Conservation (phyloP, 2,888 invertebrate genomes). For the Lysandra coridon region DNA sequence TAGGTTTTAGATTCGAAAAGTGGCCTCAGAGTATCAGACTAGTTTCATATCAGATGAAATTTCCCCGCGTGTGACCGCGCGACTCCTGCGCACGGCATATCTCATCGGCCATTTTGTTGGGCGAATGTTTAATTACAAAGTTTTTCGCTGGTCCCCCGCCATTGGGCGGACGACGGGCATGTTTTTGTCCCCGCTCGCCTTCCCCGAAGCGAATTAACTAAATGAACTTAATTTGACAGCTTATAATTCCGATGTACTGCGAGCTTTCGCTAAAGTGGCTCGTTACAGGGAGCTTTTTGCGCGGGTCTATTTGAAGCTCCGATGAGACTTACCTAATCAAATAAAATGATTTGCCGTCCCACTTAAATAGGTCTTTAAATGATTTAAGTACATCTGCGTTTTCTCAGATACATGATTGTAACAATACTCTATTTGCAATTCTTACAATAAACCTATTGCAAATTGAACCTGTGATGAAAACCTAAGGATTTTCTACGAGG, state of each 20-base stretch:
- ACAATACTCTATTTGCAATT: neutral
- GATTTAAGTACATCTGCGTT: neutral
- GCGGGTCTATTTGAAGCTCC: slow-evolving; percentile 13
- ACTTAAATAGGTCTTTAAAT: neutral
- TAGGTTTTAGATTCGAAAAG: neutral
- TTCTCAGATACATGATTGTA: neutral
- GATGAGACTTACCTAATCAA: neutral
- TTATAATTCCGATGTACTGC: slow-evolving; percentile 46
- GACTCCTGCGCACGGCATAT: slow-evolving; percentile 32
- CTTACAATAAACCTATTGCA: neutral
- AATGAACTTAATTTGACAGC: slow-evolving; percentile 52
- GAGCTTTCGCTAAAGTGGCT: slow-evolving; percentile 28
- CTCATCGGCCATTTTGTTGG: slow-evolving; percentile 46
- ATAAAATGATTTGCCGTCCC: neutral
- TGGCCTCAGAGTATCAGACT: too few species aligned
- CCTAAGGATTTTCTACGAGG: slow-evolving; percentile 44
- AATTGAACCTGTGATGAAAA: slow-evolving; percentile 30
- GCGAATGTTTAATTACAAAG: slow-evolving; percentile 51
- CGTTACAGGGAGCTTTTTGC: slow-evolving; percentile 11
- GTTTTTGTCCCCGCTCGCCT: slow-evolving; percentile 43
- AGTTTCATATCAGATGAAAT: too few species aligned
- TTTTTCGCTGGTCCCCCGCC: slow-evolving; percentile 44
- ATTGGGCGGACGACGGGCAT: slow-evolving; percentile 44
- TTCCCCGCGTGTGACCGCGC: slow-evolving; percentile 31
- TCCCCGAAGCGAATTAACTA: slow-evolving; percentile 49